Percentiles rank a stretch among this genome's conserved stretches.
These are phyloP conservation scores for Unio pictorum DNA, from an alignment of 2,888 invertebrate genomes.

Conservation along the genomic window DNA sequence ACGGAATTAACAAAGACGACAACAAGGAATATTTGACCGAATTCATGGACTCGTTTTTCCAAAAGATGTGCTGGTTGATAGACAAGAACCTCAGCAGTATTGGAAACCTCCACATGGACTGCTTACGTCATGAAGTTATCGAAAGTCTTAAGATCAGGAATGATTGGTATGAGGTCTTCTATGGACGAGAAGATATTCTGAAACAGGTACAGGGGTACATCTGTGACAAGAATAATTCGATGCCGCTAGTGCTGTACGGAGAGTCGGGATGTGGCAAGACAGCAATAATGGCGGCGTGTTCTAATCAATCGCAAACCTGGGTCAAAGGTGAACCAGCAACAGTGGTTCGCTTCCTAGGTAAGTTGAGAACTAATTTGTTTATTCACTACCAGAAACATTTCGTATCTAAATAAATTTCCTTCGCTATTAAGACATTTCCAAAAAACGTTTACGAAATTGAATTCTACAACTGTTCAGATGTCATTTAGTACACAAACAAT, in stretches of 20 bases:
- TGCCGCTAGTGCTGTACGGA: constrained; percentile 55
- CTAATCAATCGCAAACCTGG: constrained; percentile 40
- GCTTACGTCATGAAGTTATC: constrained; percentile 45
- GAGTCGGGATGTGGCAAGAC: constrained; percentile 65
- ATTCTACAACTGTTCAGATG: too few relatives aligned
- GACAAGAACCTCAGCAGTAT: constrained; percentile 35
- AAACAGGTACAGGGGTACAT: constrained; percentile 27
- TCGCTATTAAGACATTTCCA: too few relatives aligned
- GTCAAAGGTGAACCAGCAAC: constrained; percentile 35
- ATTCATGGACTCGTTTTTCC: constrained; percentile 40
- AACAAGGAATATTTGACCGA: constrained; percentile 43
- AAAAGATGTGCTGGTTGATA: constrained; percentile 41
- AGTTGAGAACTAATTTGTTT: neutral
- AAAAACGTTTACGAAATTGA: too few relatives aligned
- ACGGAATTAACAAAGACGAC: constrained; percentile 38
- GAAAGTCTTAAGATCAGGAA: constrained; percentile 43
- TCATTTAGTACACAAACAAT: too few relatives aligned
- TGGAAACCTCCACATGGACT: constrained; percentile 29
- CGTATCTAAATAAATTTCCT: neutral
- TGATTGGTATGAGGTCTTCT: constrained; percentile 44
- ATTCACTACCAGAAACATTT: neutral
- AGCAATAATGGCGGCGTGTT: constrained; percentile 57
- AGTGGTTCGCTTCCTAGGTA: constrained; percentile 60
- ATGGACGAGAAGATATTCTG: constrained; percentile 45
- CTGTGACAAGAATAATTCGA: constrained; percentile 7